A percentile compares a stretch with the other conserved stretches of the same genome.
Evolutionary conservation across 2,797 vertebrate genomes (phyloP).

Genomic region (Galago senegalensis): DNA sequence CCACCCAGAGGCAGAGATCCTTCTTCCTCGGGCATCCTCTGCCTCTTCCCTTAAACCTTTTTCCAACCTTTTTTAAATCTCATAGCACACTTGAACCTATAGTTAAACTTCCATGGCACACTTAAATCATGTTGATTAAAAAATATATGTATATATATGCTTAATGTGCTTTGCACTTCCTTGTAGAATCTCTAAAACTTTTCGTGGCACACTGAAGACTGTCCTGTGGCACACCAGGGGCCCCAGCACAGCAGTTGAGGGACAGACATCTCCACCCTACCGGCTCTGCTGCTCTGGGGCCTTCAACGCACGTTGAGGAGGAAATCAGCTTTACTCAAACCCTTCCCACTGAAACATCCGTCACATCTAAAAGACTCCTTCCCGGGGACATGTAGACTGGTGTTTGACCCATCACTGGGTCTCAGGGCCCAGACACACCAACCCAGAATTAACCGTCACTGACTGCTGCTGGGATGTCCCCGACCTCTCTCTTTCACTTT

Average conservation of each 20-base stretch:
- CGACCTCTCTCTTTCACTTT: not conserved
- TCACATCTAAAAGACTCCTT: not conserved
- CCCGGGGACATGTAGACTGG: not conserved
- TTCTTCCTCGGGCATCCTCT: not conserved
- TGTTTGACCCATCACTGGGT: not conserved
- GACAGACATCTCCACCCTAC: no score
- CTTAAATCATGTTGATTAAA: no score
- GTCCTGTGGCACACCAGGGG: no score
- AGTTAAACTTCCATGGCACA: no score
- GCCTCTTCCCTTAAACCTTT: not conserved
- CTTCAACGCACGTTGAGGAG: not conserved
- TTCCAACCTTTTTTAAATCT: no score
- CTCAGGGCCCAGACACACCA: not conserved
- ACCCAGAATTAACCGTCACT: not conserved
- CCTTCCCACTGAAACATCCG: not conserved
- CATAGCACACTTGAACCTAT: no score
- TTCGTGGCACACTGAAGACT: no score
- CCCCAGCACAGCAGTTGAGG: no score
- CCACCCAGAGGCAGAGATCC: not conserved
- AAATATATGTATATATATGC: no score
- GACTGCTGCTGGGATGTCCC: accelerated
- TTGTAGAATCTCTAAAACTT: no score
- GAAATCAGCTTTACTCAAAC: not conserved
- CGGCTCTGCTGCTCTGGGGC: not conserved
- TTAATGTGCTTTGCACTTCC: no score